phyloP scores from a whole-genome alignment of 2,888 invertebrate species.

The Galeruca laticollis region DNA sequence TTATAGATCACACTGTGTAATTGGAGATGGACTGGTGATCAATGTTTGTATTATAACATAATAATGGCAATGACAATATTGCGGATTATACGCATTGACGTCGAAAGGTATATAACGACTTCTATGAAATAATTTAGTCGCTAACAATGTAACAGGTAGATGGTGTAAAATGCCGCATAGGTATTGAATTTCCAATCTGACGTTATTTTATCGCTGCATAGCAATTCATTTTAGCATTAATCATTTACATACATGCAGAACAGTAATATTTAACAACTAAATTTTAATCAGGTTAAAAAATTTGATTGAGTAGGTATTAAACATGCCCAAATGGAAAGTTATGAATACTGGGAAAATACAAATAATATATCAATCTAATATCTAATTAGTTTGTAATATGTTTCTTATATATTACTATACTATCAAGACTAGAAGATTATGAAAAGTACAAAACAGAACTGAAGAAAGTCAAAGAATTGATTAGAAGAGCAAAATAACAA shows the following conservation, averaged over 20 bases:
- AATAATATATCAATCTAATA: too few relatives aligned
- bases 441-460: too few relatives aligned
- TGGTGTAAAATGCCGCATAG: slow-evolving; percentile 30
- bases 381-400: too few relatives aligned
- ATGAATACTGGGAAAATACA: not conserved
- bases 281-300: not conserved
- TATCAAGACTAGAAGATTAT: too few relatives aligned
- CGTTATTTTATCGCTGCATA: not conserved
- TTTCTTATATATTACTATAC: too few relatives aligned
- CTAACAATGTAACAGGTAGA: slow-evolving; percentile 3
- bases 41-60: too few relatives aligned
- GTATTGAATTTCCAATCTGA: slow-evolving; percentile 28
- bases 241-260: not conserved
- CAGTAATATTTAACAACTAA: not conserved
- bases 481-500: too few relatives aligned
- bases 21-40: too few relatives aligned
- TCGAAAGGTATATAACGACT: not conserved
- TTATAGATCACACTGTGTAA: too few relatives aligned
- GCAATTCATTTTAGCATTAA: not conserved
- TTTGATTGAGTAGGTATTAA: not conserved
- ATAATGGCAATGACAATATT: not conserved
- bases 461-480: too few relatives aligned
- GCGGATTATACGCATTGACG: slow-evolving; percentile 16
- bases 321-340: not conserved
- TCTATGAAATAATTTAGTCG: not conserved